A percentile compares a stretch with the other conserved stretches of the same genome.
These are phyloP conservation scores for Drosophila affinis DNA, from an alignment of 2,888 invertebrate species.

Conservation along the genomic window DNA sequence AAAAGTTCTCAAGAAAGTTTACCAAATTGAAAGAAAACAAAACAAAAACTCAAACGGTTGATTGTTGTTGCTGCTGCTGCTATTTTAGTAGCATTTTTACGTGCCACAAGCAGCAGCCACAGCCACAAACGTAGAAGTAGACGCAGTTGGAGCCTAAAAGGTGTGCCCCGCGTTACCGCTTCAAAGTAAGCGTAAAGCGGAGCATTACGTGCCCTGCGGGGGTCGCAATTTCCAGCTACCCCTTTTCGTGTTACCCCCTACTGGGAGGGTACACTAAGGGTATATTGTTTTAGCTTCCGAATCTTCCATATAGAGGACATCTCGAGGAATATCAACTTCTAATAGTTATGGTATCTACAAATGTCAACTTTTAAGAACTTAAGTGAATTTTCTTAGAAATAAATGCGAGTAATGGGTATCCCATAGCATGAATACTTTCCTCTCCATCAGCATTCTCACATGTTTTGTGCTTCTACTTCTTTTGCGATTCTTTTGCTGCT, in stretches of 20 bases:
- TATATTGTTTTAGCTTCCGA: background rate
- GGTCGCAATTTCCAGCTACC: slow-evolving; percentile 41
- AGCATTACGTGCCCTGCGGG: slow-evolving; percentile 39
- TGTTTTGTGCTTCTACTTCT: background rate
- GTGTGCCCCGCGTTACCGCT: slow-evolving; percentile 41
- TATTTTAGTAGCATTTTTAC: slow-evolving; percentile 42
- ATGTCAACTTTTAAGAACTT: too few species aligned
- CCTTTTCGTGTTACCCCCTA: background rate
- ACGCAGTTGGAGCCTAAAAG: slow-evolving; percentile 36
- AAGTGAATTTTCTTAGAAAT: background rate
- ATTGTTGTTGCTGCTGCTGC: slow-evolving; percentile 12
- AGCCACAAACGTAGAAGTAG: background rate
- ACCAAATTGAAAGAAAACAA: slow-evolving; percentile 46
- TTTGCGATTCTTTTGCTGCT: slow-evolving; percentile 27
- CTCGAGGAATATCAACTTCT: too few species aligned
- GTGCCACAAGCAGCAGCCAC: background rate
- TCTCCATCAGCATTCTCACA: background rate
- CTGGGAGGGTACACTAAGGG: background rate
- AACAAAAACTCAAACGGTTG: slow-evolving; percentile 57
- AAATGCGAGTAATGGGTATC: background rate
- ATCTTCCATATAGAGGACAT: too few species aligned
- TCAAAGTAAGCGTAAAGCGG: slow-evolving; percentile 13
- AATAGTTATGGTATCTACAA: too few species aligned
- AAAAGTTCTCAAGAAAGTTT: slow-evolving; percentile 70
- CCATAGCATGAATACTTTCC: background rate